Evolutionary conservation across 64 coral and sea anemone genomes (phyloP).

Genomic region (Astreopora myriophthalma): DNA sequence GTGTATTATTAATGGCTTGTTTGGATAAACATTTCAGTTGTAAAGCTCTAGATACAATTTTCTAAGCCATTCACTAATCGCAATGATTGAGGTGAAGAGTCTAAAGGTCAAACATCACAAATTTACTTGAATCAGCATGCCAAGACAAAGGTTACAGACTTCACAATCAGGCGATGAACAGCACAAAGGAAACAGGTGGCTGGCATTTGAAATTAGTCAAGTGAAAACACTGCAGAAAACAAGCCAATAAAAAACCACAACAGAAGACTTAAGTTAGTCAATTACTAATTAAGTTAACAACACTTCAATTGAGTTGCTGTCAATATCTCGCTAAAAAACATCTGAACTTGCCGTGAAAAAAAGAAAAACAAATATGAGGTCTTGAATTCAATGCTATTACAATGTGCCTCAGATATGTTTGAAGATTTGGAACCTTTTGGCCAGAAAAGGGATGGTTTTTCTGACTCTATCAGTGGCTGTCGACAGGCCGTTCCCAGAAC

Average conservation of each 20-base stretch:
- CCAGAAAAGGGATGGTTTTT: background rate
- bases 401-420: background rate
- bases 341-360: background rate
- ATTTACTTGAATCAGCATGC: background rate
- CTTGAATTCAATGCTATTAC: background rate
- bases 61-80: background rate
- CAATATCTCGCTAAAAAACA: conserved; percentile 1
- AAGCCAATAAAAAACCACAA: background rate
- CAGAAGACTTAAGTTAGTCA: background rate
- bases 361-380: too few relatives aligned
- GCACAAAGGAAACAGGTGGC: conserved; percentile 16
- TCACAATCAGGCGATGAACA: background rate
- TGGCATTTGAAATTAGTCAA: conserved; percentile 13
- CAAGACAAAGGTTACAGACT: conserved; percentile 25
- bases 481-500: background rate
- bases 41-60: too few relatives aligned
- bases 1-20: background rate
- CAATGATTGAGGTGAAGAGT: background rate
- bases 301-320: conserved; percentile 2
- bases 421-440: background rate
- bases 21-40: background rate
- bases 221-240: conserved; percentile 2
- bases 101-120: background rate
- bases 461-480: conserved; percentile 8
- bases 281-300: conserved; percentile 40